Evolutionary conservation across 2,797 vertebrate genomes (phyloP).

Genomic region (Arnoldichthys spilopterus): DNA sequence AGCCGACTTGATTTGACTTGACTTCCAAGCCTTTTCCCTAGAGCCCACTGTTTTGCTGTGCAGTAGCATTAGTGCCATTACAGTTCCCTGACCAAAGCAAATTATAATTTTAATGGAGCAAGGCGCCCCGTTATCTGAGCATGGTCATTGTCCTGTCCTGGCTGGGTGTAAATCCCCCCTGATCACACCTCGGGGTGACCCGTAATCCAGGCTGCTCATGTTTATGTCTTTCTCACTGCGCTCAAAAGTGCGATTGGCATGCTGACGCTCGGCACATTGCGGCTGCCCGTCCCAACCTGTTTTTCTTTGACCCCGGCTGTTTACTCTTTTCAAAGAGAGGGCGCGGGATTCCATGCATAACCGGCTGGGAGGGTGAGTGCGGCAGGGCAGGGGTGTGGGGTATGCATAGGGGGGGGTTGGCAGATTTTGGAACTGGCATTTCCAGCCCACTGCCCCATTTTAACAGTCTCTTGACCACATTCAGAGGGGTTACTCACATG

Average conservation of each 20-base stretch:
- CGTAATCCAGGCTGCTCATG: slow-evolving; percentile 75
- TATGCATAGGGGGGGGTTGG: slow-evolving; percentile 24
- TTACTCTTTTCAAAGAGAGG: slow-evolving; percentile 71
- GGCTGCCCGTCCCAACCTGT: slow-evolving; percentile 50
- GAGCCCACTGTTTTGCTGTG: slow-evolving; percentile 58
- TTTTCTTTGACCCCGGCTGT: slow-evolving; percentile 65
- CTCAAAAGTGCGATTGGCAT: slow-evolving; percentile 75
- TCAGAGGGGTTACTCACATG: slow-evolving; percentile 46
- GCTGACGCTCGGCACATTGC: slow-evolving; percentile 64
- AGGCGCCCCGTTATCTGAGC: slow-evolving; percentile 70
- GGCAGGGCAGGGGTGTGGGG: slow-evolving; percentile 32
- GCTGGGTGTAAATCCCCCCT: slow-evolving; percentile 77
- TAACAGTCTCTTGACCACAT: slow-evolving; percentile 59
- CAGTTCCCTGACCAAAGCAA: slow-evolving; percentile 74
- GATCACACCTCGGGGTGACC: slow-evolving; percentile 74
- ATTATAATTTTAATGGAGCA: slow-evolving; percentile 73
- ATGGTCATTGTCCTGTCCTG: slow-evolving; percentile 72
- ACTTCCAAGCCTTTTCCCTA: slow-evolving; percentile 32
- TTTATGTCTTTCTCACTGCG: slow-evolving; percentile 75
- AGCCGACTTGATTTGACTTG: too few relatives aligned
- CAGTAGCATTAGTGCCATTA: slow-evolving; percentile 62
- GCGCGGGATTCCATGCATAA: slow-evolving; percentile 67
- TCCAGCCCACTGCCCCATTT: slow-evolving; percentile 62
- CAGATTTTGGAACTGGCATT: slow-evolving; percentile 50
- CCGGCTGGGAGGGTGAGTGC: slow-evolving; percentile 7